Evolutionary conservation across 2,888 invertebrate genomes (phyloP).

Genomic region (Mythimna pallens): DNA sequence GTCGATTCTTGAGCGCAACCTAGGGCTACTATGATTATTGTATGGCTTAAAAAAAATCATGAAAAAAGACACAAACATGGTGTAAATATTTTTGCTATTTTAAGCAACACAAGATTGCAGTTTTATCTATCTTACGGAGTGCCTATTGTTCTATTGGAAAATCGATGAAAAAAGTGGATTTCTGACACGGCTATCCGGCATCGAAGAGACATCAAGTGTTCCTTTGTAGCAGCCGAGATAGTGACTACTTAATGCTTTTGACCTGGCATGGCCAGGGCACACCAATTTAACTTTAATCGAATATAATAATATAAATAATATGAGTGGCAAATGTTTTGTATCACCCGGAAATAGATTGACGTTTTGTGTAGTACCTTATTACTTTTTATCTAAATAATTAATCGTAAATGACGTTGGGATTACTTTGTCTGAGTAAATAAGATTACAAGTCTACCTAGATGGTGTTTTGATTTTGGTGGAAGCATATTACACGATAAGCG

Average conservation of each 20-base stretch:
- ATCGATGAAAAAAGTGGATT: constrained; percentile 56
- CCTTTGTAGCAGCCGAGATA: constrained; percentile 59
- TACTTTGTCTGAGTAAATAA: no score
- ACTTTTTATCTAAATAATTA: not conserved
- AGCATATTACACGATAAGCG: no score
- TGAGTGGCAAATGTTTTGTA: not conserved
- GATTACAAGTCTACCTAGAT: no score
- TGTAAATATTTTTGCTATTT: not conserved
- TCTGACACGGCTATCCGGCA: constrained; percentile 57
- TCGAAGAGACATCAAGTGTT: constrained; percentile 59
- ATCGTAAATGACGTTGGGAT: not conserved
- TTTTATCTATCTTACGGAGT: constrained; percentile 13
- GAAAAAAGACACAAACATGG: not conserved
- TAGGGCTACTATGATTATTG: no score
- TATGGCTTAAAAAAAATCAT: no score
- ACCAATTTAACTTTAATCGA: constrained; percentile 1
- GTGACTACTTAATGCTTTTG: constrained; percentile 39
- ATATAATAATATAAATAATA: not conserved
- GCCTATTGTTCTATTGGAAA: constrained; percentile 47
- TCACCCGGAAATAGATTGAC: no score
- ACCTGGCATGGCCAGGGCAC: constrained; percentile 25
- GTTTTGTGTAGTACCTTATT: not conserved
- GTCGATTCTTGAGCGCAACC: no score
- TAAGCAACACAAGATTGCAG: not conserved
- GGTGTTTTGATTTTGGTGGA: no score